Evolutionary conservation across 2,113 vertebrate species (phyloP).

Genomic region (Chaenogobius annularis): DNA sequence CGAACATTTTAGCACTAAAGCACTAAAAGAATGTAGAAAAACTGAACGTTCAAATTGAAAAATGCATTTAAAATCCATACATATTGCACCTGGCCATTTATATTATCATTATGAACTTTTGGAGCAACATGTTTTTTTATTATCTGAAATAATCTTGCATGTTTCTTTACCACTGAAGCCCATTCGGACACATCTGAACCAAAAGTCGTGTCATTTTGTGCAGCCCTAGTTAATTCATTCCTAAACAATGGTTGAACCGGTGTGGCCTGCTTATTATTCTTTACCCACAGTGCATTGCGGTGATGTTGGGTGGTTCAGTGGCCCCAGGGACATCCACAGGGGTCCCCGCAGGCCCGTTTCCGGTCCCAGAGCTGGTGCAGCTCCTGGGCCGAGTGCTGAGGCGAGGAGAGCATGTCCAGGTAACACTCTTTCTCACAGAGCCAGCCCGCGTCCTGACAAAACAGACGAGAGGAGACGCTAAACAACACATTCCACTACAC

Average conservation of each 20-base stretch:
- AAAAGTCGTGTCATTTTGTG: not conserved
- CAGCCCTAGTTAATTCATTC: not conserved
- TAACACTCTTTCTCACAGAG: constrained; percentile 93
- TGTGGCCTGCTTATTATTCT: constrained; percentile 12
- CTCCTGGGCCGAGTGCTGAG: constrained; percentile 88
- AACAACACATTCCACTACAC: too few species aligned
- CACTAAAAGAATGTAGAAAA: too few species aligned
- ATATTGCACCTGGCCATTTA: not conserved
- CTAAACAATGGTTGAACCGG: not conserved
- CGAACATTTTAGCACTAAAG: too few species aligned
- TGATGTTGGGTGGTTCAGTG: constrained; percentile 15
- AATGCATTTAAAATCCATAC: too few species aligned
- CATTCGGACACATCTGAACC: not conserved
- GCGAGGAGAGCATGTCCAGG: constrained; percentile 92
- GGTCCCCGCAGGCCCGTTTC: constrained; percentile 85
- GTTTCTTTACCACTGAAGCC: too few species aligned
- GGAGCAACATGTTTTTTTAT: too few species aligned
- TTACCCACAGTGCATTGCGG: constrained; percentile 37
- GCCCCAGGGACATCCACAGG: constrained; percentile 83
- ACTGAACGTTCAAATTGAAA: too few species aligned
- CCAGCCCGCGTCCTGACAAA: constrained; percentile 87
- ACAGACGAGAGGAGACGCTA: not conserved
- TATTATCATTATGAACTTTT: not conserved
- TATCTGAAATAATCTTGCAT: too few species aligned
- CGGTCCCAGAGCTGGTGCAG: constrained; percentile 84